These are phyloP conservation scores for Sebastes steindachneri DNA, from an alignment of 2,797 vertebrate species.

Conservation along the genomic window DNA sequence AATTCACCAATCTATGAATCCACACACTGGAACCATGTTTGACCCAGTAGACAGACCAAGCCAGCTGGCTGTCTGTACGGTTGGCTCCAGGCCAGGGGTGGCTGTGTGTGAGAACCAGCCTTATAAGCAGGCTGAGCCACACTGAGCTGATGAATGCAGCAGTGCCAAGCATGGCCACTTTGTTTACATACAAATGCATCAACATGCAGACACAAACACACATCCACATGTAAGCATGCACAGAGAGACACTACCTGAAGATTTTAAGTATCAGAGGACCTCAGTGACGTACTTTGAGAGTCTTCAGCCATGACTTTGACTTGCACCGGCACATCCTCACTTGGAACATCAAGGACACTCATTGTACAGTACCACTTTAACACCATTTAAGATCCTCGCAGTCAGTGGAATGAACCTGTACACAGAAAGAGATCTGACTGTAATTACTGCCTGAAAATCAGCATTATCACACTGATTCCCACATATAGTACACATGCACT, in stretches of 20 bases:
- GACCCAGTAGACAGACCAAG: conserved; percentile 42
- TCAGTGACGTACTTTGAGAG: not conserved
- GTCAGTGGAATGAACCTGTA: not conserved
- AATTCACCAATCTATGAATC: not conserved
- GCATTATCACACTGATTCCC: not conserved
- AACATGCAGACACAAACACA: not conserved
- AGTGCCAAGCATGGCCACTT: conserved; percentile 10
- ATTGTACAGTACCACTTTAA: not conserved
- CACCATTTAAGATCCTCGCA: not conserved
- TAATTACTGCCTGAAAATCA: not conserved
- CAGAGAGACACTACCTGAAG: not conserved
- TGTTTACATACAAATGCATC: conserved; percentile 21
- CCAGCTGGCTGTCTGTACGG: conserved; percentile 45
- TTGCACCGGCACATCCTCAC: not conserved
- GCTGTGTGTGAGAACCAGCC: conserved; percentile 46
- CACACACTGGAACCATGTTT: conserved; percentile 39
- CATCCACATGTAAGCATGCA: not conserved
- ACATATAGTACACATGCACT: not conserved
- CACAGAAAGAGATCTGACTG: not conserved
- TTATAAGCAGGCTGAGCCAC: not conserved
- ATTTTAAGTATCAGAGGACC: not conserved
- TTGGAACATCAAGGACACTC: not conserved
- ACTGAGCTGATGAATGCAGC: conserved; percentile 22
- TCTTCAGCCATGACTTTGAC: conserved; percentile 2
- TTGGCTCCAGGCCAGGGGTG: conserved; percentile 34